Evolutionary conservation across 2,888 invertebrate species (phyloP).

Genomic region (Andricus curvator): DNA sequence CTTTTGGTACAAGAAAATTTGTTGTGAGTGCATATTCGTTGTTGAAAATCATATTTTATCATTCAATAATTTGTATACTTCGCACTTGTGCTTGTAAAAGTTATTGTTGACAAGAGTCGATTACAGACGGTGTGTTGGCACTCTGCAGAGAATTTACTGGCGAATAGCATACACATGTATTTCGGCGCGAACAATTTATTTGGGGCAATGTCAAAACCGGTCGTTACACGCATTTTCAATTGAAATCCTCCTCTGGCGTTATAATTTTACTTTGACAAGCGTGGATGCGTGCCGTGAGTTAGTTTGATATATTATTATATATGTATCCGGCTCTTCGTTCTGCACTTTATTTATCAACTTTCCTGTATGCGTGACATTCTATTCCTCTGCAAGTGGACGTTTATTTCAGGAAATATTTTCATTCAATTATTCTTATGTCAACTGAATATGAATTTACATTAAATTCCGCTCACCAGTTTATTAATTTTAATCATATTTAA

Average conservation of each 20-base stretch:
- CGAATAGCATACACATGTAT: conserved; percentile 3
- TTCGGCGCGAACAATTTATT: neutral
- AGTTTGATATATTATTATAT: conserved; percentile 15
- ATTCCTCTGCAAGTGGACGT: neutral
- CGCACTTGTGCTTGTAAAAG: neutral
- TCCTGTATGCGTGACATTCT: neutral
- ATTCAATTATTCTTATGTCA: neutral
- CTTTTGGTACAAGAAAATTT: too few species aligned
- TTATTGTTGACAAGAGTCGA: conserved; percentile 3
- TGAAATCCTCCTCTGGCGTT: neutral
- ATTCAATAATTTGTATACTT: neutral
- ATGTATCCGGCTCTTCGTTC: neutral
- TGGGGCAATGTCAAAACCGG: conserved; percentile 21
- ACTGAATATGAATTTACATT: too few species aligned
- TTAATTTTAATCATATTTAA: too few species aligned
- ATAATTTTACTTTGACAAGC: conserved; percentile 17
- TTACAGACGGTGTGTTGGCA: neutral
- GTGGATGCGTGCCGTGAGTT: neutral
- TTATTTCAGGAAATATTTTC: conserved; percentile 7
- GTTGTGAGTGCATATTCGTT: neutral
- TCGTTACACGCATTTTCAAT: conserved; percentile 30
- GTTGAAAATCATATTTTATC: neutral
- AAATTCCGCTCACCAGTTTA: too few species aligned
- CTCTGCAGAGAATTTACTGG: conserved; percentile 7
- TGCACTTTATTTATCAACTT: neutral